phyloP scores from a whole-genome alignment of 2,113 vertebrate genomes.

The Fukomys damarensis region DNA sequence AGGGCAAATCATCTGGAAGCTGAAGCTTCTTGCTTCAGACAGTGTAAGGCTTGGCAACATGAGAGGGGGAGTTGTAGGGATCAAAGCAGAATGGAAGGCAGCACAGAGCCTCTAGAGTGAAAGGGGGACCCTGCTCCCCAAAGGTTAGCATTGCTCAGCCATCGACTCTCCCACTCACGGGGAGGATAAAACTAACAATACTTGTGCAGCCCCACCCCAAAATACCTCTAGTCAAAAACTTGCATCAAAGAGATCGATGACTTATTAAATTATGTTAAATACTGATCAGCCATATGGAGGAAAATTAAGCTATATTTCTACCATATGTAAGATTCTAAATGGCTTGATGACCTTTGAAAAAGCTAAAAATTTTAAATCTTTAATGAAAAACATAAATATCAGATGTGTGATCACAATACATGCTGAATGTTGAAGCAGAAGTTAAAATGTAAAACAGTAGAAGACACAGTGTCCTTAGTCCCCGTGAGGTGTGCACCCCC shows the following conservation, averaged over 20 bases:
- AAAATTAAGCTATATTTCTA: constrained; percentile 12
- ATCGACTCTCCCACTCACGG: background rate
- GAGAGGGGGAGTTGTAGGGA: background rate
- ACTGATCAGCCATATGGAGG: background rate
- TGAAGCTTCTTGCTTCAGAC: background rate
- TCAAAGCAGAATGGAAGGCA: constrained; percentile 30
- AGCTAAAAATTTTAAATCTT: background rate
- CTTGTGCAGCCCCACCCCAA: background rate
- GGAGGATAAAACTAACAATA: background rate
- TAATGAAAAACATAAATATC: background rate
- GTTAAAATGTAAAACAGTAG: background rate
- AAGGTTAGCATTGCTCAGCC: background rate
- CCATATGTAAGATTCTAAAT: background rate
- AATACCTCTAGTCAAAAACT: background rate
- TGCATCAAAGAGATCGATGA: constrained; percentile 35
- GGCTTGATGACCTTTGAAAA: background rate
- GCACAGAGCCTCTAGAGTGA: constrained; percentile 13
- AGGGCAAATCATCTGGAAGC: background rate
- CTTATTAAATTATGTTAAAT: background rate
- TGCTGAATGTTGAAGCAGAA: background rate
- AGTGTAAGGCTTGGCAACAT: background rate
- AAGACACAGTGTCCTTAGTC: background rate
- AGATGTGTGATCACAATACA: background rate
- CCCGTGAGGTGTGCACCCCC: fast-evolving
- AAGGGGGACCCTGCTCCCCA: background rate